phyloP scores from a whole-genome alignment of 2,113 vertebrate genomes.

The Equus przewalskii region DNA sequence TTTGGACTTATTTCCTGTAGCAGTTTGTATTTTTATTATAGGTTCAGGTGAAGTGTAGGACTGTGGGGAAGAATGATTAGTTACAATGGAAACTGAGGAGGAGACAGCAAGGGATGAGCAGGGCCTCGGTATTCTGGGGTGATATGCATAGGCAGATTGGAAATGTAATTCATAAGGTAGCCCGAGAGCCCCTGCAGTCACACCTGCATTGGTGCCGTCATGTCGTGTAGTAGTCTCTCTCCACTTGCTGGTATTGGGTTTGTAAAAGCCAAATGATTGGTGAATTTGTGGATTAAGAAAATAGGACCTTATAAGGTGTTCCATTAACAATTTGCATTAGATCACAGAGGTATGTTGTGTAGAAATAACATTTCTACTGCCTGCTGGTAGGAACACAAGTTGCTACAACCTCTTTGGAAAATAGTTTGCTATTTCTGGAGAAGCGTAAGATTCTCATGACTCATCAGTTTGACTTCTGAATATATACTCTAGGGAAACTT shows the following conservation, averaged over 20 bases:
- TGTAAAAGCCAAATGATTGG: constrained; percentile 2
- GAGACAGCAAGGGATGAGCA: not conserved
- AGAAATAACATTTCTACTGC: not conserved
- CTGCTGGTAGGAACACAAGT: not conserved
- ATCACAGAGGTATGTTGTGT: not conserved
- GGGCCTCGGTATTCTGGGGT: not conserved
- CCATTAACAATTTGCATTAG: not conserved
- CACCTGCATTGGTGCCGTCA: not conserved
- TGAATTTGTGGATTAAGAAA: constrained; percentile 58
- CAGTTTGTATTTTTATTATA: constrained; percentile 41
- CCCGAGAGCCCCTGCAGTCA: not conserved
- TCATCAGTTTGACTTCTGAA: constrained; percentile 4
- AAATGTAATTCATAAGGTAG: constrained; percentile 39
- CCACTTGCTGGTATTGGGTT: not conserved
- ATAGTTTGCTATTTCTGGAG: not conserved
- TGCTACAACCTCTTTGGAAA: not conserved
- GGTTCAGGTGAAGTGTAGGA: not conserved
- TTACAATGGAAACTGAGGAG: not conserved
- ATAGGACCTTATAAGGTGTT: not conserved
- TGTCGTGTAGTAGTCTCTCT: not conserved
- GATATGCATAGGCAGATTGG: not conserved
- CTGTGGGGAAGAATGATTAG: not conserved
- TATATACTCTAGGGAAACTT: not conserved
- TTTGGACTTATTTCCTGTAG: constrained; percentile 15
- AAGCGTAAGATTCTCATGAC: constrained; percentile 29